phyloP scores from a whole-genome alignment of 2,797 vertebrate genomes.

The Sebastes hubbsi region DNA sequence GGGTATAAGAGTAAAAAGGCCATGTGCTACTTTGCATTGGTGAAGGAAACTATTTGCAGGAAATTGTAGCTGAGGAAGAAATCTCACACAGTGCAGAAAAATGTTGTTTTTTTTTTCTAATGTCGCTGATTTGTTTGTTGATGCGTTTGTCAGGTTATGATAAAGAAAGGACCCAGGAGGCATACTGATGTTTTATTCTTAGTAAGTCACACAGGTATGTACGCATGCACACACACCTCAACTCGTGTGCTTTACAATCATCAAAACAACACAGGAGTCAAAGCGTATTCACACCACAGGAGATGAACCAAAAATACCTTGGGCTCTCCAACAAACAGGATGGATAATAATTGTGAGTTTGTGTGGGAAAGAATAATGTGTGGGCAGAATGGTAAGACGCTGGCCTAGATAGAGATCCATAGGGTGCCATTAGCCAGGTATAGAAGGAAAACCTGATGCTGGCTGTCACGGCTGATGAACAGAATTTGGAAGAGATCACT shows the following conservation, averaged over 20 bases:
- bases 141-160: conserved; percentile 32
- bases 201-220: background rate
- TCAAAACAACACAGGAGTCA: conserved; percentile 48
- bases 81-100: conserved; percentile 26
- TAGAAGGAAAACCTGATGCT: conserved; percentile 40
- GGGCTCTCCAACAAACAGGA: conserved; percentile 42
- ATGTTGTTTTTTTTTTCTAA: background rate
- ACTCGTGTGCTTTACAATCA: conserved; percentile 22
- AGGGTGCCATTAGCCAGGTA: conserved; percentile 67
- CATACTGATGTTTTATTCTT: conserved; percentile 41
- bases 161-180: conserved; percentile 19
- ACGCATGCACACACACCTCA: background rate
- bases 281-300: conserved; percentile 38
- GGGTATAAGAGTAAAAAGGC: background rate
- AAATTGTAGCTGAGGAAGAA: background rate
- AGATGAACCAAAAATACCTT: conserved; percentile 59
- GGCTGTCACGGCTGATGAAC: conserved; percentile 59
- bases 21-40: conserved; percentile 5
- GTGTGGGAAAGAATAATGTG: conserved; percentile 39
- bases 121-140: conserved; percentile 28
- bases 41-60: background rate
- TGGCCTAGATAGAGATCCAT: conserved; percentile 70
- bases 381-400: conserved; percentile 40
- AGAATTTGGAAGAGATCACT: conserved; percentile 45
- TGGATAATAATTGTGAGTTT: conserved; percentile 33